These are phyloP conservation scores for Machaerirhynchus nigripectus DNA, from an alignment of 2,113 vertebrate genomes.

Conservation along the genomic window DNA sequence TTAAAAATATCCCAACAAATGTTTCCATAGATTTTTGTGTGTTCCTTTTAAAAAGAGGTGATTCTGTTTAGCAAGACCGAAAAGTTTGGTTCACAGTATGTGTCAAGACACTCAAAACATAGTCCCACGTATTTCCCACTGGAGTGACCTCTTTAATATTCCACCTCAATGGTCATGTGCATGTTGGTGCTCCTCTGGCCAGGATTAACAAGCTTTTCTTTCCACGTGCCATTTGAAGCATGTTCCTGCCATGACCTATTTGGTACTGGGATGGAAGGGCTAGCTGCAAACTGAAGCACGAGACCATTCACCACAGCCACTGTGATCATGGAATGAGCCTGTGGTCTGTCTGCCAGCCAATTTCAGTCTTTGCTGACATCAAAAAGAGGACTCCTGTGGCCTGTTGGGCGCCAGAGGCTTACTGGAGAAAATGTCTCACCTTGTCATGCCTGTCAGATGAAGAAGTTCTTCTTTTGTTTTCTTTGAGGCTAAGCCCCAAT, in stretches of 20 bases:
- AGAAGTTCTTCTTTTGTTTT: background rate
- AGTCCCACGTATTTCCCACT: background rate
- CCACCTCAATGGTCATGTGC: background rate
- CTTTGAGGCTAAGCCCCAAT: background rate
- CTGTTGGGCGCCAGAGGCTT: background rate
- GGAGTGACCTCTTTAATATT: background rate
- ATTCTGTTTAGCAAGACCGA: background rate
- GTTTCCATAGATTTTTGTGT: background rate
- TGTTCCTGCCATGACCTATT: background rate
- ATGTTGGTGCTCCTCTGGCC: background rate
- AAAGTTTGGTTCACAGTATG: background rate
- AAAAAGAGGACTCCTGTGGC: background rate
- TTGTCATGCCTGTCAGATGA: background rate
- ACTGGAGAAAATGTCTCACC: background rate
- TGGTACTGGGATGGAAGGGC: background rate
- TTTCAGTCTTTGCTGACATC: background rate
- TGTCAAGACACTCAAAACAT: background rate
- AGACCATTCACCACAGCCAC: background rate
- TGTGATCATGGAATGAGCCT: rapidly evolving
- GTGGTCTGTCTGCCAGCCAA: background rate
- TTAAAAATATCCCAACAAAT: background rate
- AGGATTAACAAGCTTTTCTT: background rate
- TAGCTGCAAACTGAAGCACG: background rate
- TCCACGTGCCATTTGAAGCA: background rate
- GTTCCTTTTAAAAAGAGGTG: background rate